Evolutionary conservation across 2,888 invertebrate species (phyloP).

Genomic region (Branchellion lobata): DNA sequence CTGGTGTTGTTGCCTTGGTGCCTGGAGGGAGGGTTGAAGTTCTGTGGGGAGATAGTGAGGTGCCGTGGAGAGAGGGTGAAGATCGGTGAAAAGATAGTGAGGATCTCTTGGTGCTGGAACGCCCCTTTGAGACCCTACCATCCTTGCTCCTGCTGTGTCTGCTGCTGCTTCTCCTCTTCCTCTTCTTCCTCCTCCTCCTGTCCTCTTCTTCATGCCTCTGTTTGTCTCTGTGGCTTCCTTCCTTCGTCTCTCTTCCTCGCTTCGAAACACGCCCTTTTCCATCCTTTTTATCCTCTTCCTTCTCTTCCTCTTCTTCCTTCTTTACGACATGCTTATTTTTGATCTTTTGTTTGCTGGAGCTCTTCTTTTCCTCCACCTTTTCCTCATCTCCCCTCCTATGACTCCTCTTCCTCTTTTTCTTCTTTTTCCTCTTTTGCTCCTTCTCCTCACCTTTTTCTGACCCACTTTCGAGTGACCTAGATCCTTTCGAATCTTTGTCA

Average conservation of each 20-base stretch:
- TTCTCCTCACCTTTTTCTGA: no score
- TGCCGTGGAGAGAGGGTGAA: background rate
- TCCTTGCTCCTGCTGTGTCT: background rate
- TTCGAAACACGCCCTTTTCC: no score
- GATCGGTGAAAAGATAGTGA: background rate
- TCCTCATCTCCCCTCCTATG: background rate
- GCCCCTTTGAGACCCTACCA: no score
- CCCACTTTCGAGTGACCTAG: no score
- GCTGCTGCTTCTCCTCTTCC: background rate
- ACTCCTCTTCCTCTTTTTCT: background rate
- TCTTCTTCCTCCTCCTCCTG: background rate
- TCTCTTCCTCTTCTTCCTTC: background rate
- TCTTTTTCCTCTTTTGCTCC: background rate
- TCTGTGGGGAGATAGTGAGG: background rate
- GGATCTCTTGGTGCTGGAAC: no score
- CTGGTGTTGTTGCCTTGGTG: background rate
- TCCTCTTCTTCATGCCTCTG: background rate
- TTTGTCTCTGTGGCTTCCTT: background rate
- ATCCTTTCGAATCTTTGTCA: no score
- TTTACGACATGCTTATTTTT: background rate
- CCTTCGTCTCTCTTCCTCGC: background rate
- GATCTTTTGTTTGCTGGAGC: background rate
- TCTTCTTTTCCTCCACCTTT: background rate
- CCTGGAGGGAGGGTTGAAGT: background rate
- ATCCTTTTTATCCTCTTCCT: no score